These are phyloP conservation scores for Mastigias papua DNA, from an alignment of 30 jellyfish, hydroid and myxozoan genomes.

Conservation along the genomic window DNA sequence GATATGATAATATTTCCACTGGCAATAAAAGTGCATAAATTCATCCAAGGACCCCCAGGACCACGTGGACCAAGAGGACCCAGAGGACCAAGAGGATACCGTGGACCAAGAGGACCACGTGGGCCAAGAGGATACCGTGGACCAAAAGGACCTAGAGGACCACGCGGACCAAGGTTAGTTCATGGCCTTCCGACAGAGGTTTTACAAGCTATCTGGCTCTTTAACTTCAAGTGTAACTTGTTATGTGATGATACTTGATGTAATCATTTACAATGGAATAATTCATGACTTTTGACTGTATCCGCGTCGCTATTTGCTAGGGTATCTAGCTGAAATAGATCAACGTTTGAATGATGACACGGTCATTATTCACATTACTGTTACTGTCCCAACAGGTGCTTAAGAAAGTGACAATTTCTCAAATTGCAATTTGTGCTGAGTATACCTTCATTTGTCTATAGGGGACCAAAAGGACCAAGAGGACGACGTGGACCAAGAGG, in stretches of 20 bases:
- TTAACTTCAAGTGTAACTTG: neutral
- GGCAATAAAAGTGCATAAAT: too few relatives aligned
- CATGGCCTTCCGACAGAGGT: too few relatives aligned
- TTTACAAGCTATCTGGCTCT: neutral
- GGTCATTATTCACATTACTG: too few relatives aligned
- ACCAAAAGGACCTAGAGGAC: conserved; percentile 33
- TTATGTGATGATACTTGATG: neutral
- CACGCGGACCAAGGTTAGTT: neutral
- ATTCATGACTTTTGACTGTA: too few relatives aligned
- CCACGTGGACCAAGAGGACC: conserved; percentile 69
- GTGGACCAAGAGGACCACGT: conserved; percentile 28
- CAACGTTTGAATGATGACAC: too few relatives aligned
- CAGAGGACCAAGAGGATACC: conserved; percentile 22
- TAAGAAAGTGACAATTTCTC: neutral
- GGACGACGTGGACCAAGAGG: conserved; percentile 29
- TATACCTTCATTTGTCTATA: neutral
- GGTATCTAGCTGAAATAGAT: too few relatives aligned
- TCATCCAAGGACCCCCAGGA: conserved; percentile 42
- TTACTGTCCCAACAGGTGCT: neutral
- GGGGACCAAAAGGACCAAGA: conserved; percentile 8
- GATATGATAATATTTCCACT: too few relatives aligned
- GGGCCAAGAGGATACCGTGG: conserved; percentile 26
- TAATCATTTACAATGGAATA: too few relatives aligned
- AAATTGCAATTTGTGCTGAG: neutral
- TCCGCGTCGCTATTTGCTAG: too few relatives aligned